Evolutionary conservation across 2,797 vertebrate species (phyloP).

Genomic region (Melanotaenia trifasciata): DNA sequence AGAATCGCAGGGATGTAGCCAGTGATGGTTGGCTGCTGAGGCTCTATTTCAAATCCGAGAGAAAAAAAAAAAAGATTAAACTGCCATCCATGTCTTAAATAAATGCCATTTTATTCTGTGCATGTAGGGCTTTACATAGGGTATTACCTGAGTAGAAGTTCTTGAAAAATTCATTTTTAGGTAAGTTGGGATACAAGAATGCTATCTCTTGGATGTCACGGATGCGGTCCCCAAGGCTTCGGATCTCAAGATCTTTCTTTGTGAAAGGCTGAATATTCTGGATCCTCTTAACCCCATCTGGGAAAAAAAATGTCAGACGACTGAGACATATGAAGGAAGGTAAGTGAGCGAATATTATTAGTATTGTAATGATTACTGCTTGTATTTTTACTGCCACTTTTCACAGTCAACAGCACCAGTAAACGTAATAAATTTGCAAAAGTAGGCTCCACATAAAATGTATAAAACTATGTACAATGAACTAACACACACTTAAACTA

Average conservation of each 20-base stretch:
- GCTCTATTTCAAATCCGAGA: slow-evolving; percentile 53
- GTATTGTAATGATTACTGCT: background rate
- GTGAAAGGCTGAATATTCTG: slow-evolving; percentile 97
- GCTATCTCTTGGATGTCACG: slow-evolving; percentile 89
- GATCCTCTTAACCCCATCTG: slow-evolving; percentile 87
- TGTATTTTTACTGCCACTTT: too few species aligned
- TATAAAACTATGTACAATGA: too few species aligned
- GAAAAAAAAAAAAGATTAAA: background rate
- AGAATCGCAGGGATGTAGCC: slow-evolving; percentile 77
- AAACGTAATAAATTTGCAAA: too few species aligned
- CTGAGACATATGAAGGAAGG: background rate
- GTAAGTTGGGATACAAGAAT: slow-evolving; percentile 86
- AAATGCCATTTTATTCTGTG: background rate
- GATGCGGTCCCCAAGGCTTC: slow-evolving; percentile 92
- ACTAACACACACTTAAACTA: too few species aligned
- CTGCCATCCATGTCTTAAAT: background rate
- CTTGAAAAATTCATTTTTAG: slow-evolving; percentile 90
- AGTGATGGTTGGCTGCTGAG: accelerated
- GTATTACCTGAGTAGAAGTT: slow-evolving; percentile 91
- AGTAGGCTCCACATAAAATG: too few species aligned
- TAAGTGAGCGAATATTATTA: background rate
- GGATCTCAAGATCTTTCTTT: slow-evolving; percentile 92
- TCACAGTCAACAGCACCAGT: too few species aligned
- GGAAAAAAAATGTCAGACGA: background rate
- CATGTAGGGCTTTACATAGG: slow-evolving; percentile 57